Base-by-base conservation (phyloP, 2,888 invertebrate species). In the Sialis lutaria region DNA sequence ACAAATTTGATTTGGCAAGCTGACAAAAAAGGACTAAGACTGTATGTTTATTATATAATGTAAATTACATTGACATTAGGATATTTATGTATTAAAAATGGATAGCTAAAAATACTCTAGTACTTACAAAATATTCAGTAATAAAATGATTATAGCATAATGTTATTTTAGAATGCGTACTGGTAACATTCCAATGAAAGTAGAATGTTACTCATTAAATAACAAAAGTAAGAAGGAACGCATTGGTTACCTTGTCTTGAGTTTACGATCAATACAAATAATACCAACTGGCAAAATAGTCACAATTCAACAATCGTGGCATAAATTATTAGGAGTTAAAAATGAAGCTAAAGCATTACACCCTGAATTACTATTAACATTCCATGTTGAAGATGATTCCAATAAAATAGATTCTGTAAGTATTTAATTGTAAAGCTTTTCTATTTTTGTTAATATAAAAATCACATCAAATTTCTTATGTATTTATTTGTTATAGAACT, bases 1-100 rank as follows among this genome's bases (percentile, higher is more conserved):
- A 80, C 79, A 22, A 82, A 84, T 59, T 72, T 86, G 47, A 75
- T 83, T 45, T 87, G 86, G 86, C 83, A 85, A 61, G 77, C 80
- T 3, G 80, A 82, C 54, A 80, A 81, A 63, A 72, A 74, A 54
- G 71, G 75, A 49, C 69, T 85, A 53, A 72, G 83, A 55, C 75
- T 75, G 79, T 77, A 62, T 50, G 56, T 45, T 47, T 44, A 41
- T 13, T 7, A n/a, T 41, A 33, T 33, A 30, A 7, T 31, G 6
- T 33, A 39, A 22, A 12, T 31, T 22, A 22, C 22, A 37, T 44
- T 44, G 10, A 22, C 22, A n/a, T 12, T 33, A n/a, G n/a, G 13
- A 2, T 43, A 44, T 37, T 46, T 35, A 42, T 13, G 4, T 33
- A 33, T 33, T 48, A 31, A 49, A 33, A 33, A 41, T 42, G 30